A percentile compares a stretch with the other conserved stretches of the same genome.
These are phyloP conservation scores for Clostera curtula DNA, from an alignment of 2,888 invertebrate species.

Conservation along the genomic window DNA sequence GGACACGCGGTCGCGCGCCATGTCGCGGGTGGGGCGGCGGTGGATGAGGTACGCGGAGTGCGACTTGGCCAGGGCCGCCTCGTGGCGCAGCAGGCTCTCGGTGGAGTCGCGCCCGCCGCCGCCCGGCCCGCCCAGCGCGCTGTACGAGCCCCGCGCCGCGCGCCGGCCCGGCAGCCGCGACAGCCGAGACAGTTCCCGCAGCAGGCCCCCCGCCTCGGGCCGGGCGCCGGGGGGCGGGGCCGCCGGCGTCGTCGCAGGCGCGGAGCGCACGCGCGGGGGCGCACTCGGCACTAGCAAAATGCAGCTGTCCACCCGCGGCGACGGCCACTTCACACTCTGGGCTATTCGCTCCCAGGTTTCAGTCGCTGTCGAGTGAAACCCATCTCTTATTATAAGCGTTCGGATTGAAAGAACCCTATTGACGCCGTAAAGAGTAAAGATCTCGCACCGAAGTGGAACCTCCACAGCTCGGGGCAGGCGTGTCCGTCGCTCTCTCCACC, in stretches of 20 bases:
- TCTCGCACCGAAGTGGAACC: constrained; percentile 83
- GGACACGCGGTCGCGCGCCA: constrained; percentile 81
- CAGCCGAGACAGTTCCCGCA: constrained; percentile 81
- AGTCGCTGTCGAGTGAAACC: constrained; percentile 63
- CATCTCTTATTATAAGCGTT: constrained; percentile 11
- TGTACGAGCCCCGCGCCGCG: constrained; percentile 82
- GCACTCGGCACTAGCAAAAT: constrained; percentile 77
- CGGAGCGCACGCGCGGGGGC: constrained; percentile 32
- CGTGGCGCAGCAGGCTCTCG: constrained; percentile 72
- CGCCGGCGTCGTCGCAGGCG: constrained; percentile 42
- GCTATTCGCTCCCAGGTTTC: constrained; percentile 85
- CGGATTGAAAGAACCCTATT: background rate
- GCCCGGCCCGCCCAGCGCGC: constrained; percentile 76
- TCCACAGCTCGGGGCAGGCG: constrained; percentile 85
- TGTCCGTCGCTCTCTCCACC: constrained; percentile 85
- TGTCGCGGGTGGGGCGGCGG: constrained; percentile 49
- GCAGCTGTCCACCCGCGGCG: constrained; percentile 80
- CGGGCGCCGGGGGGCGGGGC: too few relatives aligned
- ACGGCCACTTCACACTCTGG: constrained; percentile 77
- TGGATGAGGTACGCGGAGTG: constrained; percentile 75
- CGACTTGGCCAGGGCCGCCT: constrained; percentile 65
- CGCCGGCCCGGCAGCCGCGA: constrained; percentile 81
- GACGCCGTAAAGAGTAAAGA: background rate
- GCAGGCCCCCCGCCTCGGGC: constrained; percentile 62
- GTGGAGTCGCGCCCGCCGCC: constrained; percentile 79